A percentile compares a stretch with the other conserved stretches of the same genome.
These are phyloP conservation scores for Holacanthella duospinosa DNA, from an alignment of 2,888 invertebrate species.

Conservation along the genomic window DNA sequence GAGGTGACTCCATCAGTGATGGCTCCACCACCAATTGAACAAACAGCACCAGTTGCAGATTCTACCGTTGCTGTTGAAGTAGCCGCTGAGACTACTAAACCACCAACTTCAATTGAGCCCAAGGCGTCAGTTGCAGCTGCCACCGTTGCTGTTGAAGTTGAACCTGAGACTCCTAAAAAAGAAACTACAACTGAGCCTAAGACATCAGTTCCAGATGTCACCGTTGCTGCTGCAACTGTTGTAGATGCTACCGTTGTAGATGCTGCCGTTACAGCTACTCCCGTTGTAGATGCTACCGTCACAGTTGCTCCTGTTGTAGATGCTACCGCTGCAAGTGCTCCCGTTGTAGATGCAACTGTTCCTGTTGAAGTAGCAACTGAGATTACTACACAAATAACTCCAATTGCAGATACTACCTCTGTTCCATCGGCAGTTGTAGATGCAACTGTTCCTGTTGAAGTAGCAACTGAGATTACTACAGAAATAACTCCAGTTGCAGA, in stretches of 20 bases:
- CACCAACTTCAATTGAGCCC: slow-evolving; percentile 6
- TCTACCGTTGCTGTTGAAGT: slow-evolving; percentile 39
- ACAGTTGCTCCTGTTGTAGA: neutral
- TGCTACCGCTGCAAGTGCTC: too few relatives aligned
- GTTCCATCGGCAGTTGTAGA: too few relatives aligned
- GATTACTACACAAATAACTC: too few relatives aligned
- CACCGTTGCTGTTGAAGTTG: neutral
- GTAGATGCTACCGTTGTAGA: too few relatives aligned
- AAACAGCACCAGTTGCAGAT: neutral
- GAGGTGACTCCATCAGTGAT: slow-evolving; percentile 9
- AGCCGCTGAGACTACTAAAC: too few relatives aligned
- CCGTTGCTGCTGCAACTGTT: slow-evolving; percentile 16
- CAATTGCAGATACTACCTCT: too few relatives aligned
- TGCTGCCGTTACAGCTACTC: neutral
- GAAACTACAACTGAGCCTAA: neutral
- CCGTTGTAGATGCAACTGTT: too few relatives aligned
- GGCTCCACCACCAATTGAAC: slow-evolving; percentile 1
- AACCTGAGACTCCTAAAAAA: neutral
- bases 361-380: too few relatives aligned
- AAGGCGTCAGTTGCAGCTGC: slow-evolving; percentile 1
- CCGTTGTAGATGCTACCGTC: neutral
- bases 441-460: too few relatives aligned
- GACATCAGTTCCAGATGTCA: slow-evolving; percentile 11
- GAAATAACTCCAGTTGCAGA: neutral
- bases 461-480: too few relatives aligned